These are phyloP conservation scores for Echiichthys vipera DNA, from an alignment of 2,797 vertebrate species.

Conservation along the genomic window DNA sequence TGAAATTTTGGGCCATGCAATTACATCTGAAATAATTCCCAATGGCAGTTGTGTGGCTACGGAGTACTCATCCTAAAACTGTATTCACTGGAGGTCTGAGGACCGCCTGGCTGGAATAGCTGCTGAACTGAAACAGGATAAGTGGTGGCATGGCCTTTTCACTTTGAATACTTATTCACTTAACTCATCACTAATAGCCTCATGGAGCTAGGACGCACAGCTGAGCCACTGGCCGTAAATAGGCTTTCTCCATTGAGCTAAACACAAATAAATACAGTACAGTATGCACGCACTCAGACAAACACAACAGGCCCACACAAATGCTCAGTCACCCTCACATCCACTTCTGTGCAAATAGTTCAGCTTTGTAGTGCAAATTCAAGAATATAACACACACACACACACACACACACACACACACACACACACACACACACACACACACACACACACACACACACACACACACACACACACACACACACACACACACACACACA, in stretches of 20 bases:
- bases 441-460: no score
- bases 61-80: slow-evolving; percentile 15
- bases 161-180: slow-evolving; percentile 63
- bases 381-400: slow-evolving; percentile 39
- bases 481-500: no score
- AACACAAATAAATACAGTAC: slow-evolving; percentile 57
- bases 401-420: no score
- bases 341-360: slow-evolving; percentile 70
- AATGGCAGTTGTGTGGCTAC: slow-evolving; percentile 33
- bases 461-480: no score
- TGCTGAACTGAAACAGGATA: slow-evolving; percentile 56
- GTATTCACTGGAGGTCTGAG: slow-evolving; percentile 30
- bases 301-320: slow-evolving; percentile 1
- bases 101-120: slow-evolving; percentile 55
- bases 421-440: no score
- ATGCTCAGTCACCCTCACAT: slow-evolving; percentile 44
- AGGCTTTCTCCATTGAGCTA: slow-evolving; percentile 37
- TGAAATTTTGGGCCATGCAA: slow-evolving; percentile 32
- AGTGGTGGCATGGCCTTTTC: slow-evolving; percentile 42
- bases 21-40: slow-evolving; percentile 25
- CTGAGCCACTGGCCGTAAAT: slow-evolving; percentile 50
- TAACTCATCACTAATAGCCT: slow-evolving; percentile 66
- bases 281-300: slow-evolving; percentile 9
- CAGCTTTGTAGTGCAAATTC: slow-evolving; percentile 70
- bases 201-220: slow-evolving; percentile 43